A percentile compares a stretch with the other conserved stretches of the same genome.
Conservation (phyloP, 2,888 invertebrate species). For the Hydraecia micacea region DNA sequence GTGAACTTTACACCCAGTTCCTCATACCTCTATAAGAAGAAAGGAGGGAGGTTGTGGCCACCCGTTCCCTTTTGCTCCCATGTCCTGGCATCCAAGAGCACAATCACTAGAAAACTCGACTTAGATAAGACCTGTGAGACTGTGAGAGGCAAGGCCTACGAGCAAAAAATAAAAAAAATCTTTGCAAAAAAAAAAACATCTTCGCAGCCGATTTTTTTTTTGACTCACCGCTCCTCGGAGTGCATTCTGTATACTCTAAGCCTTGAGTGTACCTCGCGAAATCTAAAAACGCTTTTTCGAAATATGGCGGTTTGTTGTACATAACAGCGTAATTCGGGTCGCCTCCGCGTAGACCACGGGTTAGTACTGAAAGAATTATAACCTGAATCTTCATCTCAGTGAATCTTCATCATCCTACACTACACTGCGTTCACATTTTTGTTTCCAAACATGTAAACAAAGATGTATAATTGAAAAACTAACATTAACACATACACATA, state of each 20-base stretch:
- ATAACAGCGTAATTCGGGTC: conserved; percentile 13
- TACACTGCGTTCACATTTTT: neutral
- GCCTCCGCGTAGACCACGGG: neutral
- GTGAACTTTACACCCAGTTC: too few relatives aligned
- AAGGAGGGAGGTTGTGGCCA: too few relatives aligned
- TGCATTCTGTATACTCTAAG: neutral
- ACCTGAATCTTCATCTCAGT: neutral
- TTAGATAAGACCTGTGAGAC: neutral
- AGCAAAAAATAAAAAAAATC: neutral
- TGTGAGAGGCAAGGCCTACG: neutral
- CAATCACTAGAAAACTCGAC: neutral
- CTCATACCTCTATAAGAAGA: too few relatives aligned
- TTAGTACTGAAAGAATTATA: conserved; percentile 22
- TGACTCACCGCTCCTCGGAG: neutral
- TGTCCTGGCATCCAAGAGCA: too few relatives aligned
- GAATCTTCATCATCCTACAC: neutral
- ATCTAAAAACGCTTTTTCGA: neutral
- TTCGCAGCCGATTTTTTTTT: neutral
- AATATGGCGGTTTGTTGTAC: neutral
- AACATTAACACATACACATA: neutral
- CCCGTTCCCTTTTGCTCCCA: too few relatives aligned
- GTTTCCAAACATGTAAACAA: neutral
- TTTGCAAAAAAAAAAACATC: neutral
- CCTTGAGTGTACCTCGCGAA: neutral
- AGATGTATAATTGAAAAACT: neutral